Evolutionary conservation across 1,140 invertebrate species (phyloP).

Genomic region (Globodera ellingtonae): DNA sequence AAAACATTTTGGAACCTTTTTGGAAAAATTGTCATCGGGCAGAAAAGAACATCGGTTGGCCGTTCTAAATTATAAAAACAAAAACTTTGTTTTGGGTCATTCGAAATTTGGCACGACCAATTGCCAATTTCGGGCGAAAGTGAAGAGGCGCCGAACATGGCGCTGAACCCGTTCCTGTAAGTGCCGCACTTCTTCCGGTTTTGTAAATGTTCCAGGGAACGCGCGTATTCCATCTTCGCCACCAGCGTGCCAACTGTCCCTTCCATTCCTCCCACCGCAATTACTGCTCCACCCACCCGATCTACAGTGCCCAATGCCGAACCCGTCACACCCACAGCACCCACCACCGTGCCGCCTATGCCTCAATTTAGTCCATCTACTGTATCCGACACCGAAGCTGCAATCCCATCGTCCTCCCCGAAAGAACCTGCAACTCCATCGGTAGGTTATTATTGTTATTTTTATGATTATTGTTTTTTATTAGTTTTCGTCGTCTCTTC

Average conservation of each 20-base stretch:
- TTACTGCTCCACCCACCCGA: not conserved
- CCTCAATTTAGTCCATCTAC: not conserved
- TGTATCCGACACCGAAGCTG: not conserved
- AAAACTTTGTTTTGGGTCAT: not conserved
- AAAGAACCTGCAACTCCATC: not conserved
- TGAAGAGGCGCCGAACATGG: not conserved
- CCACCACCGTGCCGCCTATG: not conserved
- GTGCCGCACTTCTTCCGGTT: not conserved
- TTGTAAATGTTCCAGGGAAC: not conserved
- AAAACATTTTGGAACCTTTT: not conserved
- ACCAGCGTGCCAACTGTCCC: no score
- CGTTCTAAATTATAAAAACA: not conserved
- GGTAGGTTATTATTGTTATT: not conserved
- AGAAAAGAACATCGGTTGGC: not conserved
- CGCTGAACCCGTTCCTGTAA: not conserved
- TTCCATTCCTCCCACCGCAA: not conserved
- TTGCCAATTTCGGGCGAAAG: not conserved
- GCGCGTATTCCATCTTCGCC: not conserved
- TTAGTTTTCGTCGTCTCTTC: not conserved
- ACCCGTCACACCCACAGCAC: not conserved
- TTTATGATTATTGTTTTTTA: not conserved
- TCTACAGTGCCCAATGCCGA: not conserved
- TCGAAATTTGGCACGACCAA: not conserved
- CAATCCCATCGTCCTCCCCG: not conserved
- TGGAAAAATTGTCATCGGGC: not conserved